Percentiles rank a stretch among this genome's conserved stretches.
Conservation (phyloP, 2,113 vertebrate genomes). For the Cololabis saira region DNA sequence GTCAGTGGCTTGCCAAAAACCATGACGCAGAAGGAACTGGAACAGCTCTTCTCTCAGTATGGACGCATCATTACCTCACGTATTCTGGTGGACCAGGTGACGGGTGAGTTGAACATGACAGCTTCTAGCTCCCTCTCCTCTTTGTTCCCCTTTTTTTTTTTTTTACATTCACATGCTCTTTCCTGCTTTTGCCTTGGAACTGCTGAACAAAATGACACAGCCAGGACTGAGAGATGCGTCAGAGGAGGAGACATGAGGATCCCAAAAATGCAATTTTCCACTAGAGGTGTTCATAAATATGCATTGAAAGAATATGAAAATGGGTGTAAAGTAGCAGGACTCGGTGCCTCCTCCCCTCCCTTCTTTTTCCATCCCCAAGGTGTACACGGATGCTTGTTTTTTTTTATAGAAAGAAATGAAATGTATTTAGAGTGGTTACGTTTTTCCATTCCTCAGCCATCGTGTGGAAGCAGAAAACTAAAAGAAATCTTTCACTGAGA, state of each 20-base stretch:
- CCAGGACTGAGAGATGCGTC: conserved; percentile 60
- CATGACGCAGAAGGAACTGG: conserved; percentile 97
- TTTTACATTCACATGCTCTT: not conserved
- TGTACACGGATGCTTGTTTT: conserved; percentile 81
- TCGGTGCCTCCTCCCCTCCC: conserved; percentile 65
- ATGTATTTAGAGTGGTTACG: conserved; percentile 80
- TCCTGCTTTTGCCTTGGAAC: conserved; percentile 8
- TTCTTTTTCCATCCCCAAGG: conserved; percentile 66
- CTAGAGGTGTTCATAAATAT: conserved; percentile 86
- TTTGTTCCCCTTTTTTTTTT: conserved; percentile 9
- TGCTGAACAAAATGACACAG: conserved; percentile 26
- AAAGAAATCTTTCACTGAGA: conserved; percentile 57
- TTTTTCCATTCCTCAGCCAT: conserved; percentile 79
- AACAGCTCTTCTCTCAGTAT: conserved; percentile 97
- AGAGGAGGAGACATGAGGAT: conserved; percentile 74
- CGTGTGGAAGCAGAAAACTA: conserved; percentile 68
- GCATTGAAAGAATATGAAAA: conserved; percentile 81
- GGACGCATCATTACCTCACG: conserved; percentile 99
- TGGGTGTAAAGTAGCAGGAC: conserved; percentile 74
- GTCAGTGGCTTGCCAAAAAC: conserved; percentile 98
- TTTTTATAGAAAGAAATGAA: conserved; percentile 83
- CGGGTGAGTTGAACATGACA: conserved; percentile 86
- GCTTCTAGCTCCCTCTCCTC: not conserved
- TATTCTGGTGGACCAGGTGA: conserved; percentile 97
- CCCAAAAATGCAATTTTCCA: conserved; percentile 83